A percentile compares a stretch with the other conserved stretches of the same genome.
phyloP scores from a whole-genome alignment of 2,888 invertebrate species.

The Rhogogaster chlorosoma region DNA sequence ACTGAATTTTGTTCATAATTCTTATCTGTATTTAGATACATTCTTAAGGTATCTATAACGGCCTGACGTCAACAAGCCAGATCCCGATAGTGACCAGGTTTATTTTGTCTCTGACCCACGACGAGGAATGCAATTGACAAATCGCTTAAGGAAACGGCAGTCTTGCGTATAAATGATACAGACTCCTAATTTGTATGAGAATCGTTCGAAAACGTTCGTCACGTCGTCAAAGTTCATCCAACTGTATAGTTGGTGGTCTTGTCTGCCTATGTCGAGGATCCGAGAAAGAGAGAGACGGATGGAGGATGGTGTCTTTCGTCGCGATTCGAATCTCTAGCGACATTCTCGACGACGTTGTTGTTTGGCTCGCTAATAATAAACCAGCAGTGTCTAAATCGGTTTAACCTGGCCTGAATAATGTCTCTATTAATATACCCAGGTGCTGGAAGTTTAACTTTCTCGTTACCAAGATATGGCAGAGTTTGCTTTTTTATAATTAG shows the following conservation, averaged over 20 bases:
- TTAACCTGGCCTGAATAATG: conserved; percentile 74
- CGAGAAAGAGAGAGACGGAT: conserved; percentile 44
- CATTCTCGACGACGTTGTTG: conserved; percentile 60
- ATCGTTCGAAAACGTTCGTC: conserved; percentile 24
- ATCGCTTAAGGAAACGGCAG: conserved; percentile 30
- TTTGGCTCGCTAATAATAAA: conserved; percentile 64
- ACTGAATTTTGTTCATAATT: conserved; percentile 4
- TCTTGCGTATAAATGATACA: conserved; percentile 44
- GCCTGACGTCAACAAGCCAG: conserved; percentile 27
- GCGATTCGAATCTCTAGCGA: conserved; percentile 51
- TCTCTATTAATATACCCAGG: conserved; percentile 68
- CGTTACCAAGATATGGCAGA: conserved; percentile 17
- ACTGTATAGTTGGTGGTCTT: conserved; percentile 34
- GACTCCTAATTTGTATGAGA: conserved; percentile 43
- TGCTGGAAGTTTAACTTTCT: conserved; percentile 43
- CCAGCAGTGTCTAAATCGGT: conserved; percentile 70
- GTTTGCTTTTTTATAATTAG: conserved; percentile 18
- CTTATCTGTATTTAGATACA: conserved; percentile 42
- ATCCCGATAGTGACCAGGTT: conserved; percentile 15
- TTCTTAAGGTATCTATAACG: conserved; percentile 39
- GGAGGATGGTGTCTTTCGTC: conserved; percentile 53
- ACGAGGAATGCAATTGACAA: conserved; percentile 44
- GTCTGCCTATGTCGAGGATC: conserved; percentile 24
- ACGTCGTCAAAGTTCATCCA: conserved; percentile 35
- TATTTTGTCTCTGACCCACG: conserved; percentile 38